Percentiles rank a stretch among this genome's conserved stretches.
phyloP scores from a whole-genome alignment of 1,140 invertebrate genomes.

The Zaprionus tsacasi region DNA sequence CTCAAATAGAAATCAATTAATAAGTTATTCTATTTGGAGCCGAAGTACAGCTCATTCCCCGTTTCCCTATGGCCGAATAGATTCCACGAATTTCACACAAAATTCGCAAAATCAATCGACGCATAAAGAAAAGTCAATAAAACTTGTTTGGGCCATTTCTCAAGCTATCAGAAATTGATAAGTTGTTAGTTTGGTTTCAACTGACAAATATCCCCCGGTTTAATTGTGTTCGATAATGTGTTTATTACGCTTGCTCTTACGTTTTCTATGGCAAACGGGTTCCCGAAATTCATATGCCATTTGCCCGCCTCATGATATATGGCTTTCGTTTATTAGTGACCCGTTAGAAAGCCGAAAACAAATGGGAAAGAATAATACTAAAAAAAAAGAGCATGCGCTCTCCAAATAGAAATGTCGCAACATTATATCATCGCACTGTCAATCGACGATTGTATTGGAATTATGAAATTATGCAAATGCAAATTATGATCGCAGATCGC shows the following conservation, averaged over 20 bases:
- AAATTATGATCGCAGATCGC: constrained; percentile 51
- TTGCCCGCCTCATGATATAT: constrained; percentile 63
- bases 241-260: constrained; percentile 64
- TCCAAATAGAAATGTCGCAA: constrained; percentile 2
- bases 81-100: constrained; percentile 11
- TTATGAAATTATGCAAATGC: constrained; percentile 81
- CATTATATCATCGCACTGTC: constrained; percentile 50
- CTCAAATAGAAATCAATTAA: no score
- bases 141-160: constrained; percentile 71
- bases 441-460: constrained; percentile 67
- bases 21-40: neutral
- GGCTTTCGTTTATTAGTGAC: constrained; percentile 41
- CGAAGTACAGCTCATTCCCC: constrained; percentile 5
- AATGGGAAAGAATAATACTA: neutral
- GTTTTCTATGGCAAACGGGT: constrained; percentile 59
- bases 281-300: constrained; percentile 33
- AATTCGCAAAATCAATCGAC: constrained; percentile 32
- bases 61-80: constrained; percentile 11
- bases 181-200: constrained; percentile 57
- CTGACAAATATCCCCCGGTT: constrained; percentile 65
- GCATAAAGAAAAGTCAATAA: constrained; percentile 54
- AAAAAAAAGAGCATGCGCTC: constrained; percentile 9
- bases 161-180: constrained; percentile 52
- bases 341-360: constrained; percentile 9
- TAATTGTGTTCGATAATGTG: constrained; percentile 71